A percentile compares a stretch with the other conserved stretches of the same genome.
These are phyloP conservation scores for Mormyrus lacerda DNA, from an alignment of 2,113 vertebrate species.

Conservation along the genomic window DNA sequence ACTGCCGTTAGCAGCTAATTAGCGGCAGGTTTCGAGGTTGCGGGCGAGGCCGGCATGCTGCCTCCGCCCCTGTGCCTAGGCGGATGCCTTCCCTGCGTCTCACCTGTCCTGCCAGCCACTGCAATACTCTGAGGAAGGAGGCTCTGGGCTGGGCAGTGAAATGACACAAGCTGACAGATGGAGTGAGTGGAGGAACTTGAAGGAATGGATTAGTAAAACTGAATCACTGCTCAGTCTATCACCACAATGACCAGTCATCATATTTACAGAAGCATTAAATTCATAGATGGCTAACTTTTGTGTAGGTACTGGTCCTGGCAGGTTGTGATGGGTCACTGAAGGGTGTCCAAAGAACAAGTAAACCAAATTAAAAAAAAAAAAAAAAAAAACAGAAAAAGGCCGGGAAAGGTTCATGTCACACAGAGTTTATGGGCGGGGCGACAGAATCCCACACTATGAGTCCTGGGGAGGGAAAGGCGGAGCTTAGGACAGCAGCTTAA, in stretches of 20 bases:
- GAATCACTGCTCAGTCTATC: not conserved
- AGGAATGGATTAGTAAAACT: not conserved
- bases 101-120: not conserved
- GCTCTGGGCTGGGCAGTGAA: not conserved
- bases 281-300: not conserved
- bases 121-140: not conserved
- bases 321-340: not conserved
- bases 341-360: not conserved
- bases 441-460: not conserved
- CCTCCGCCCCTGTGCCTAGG: conserved; percentile 29
- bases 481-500: not conserved
- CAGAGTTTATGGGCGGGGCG: not conserved
- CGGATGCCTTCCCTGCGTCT: not conserved
- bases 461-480: not conserved
- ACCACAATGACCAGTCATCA: not conserved
- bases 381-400: not conserved
- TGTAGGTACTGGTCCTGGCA: not conserved
- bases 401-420: not conserved
- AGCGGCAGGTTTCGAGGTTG: conserved; percentile 73
- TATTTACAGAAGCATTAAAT: not conserved
- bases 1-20: conserved; percentile 87
- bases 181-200: not conserved
- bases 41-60: conserved; percentile 53
- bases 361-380: not conserved
- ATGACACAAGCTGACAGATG: not conserved